Conservation (phyloP, 53 echinoderm and acorn worm species). For the Echinarachnius parma region DNA sequence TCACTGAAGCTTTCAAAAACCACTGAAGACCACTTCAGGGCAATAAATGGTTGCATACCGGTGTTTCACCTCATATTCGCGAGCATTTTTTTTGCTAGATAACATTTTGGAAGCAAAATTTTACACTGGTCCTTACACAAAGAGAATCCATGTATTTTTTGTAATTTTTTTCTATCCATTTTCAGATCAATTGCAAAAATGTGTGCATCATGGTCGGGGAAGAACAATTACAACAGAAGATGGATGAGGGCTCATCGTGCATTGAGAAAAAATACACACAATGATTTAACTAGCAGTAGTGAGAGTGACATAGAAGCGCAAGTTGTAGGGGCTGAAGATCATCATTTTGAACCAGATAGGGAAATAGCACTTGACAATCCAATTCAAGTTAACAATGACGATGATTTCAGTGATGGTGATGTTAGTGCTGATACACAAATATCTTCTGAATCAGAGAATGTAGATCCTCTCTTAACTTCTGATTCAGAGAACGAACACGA, state of each 20-base stretch:
- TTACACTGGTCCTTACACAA: too few relatives aligned
- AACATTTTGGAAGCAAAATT: too few relatives aligned
- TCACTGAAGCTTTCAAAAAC: too few relatives aligned
- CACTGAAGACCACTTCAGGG: too few relatives aligned
- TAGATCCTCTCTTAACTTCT: constrained; percentile 16
- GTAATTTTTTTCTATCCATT: constrained; percentile 20
- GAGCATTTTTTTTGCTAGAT: too few relatives aligned
- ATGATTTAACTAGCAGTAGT: constrained; percentile 27
- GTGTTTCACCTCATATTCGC: too few relatives aligned
- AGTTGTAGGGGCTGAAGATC: constrained; percentile 10
- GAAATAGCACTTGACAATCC: constrained; percentile 18
- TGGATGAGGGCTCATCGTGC: constrained; percentile 36
- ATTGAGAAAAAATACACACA: constrained; percentile 12
- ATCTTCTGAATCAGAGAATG: constrained; percentile 42
- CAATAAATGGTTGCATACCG: too few relatives aligned
- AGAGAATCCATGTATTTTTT: too few relatives aligned
- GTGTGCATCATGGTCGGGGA: constrained; percentile 28
- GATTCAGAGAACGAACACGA: constrained; percentile 22
- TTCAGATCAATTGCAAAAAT: constrained; percentile 29
- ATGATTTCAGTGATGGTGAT: constrained; percentile 36
- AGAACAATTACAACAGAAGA: constrained; percentile 37
- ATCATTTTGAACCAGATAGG: constrained; percentile 31
- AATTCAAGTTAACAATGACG: constrained; percentile 38
- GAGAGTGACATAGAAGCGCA: constrained; percentile 12
- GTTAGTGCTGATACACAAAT: constrained; percentile 25